Evolutionary conservation across 2,797 vertebrate genomes (phyloP).

Genomic region (Bovichtus diacanthus): DNA sequence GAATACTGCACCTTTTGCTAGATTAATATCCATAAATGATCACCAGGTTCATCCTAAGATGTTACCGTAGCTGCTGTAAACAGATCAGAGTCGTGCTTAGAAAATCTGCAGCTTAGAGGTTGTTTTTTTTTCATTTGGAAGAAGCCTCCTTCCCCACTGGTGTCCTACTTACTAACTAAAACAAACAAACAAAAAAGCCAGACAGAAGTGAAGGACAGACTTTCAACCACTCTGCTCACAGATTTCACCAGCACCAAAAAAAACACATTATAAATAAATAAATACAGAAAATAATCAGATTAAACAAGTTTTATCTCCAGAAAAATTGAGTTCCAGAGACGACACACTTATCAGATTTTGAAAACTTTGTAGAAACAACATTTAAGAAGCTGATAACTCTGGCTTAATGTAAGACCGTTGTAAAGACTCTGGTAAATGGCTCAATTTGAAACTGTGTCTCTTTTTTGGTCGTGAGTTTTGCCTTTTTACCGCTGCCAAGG

Average conservation of each 20-base stretch:
- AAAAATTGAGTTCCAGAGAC: background rate
- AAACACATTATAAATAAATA: too few species aligned
- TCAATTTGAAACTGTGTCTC: background rate
- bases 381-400: background rate
- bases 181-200: background rate
- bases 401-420: background rate
- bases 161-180: background rate
- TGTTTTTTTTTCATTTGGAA: background rate
- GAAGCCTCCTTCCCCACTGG: background rate
- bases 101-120: background rate
- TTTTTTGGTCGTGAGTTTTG: too few species aligned
- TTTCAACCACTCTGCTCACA: background rate
- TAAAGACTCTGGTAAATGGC: background rate
- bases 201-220: background rate
- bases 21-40: conserved; percentile 38
- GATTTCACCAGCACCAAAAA: background rate
- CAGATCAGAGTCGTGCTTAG: background rate
- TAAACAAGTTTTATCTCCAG: background rate
- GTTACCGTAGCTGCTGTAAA: background rate
- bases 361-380: background rate
- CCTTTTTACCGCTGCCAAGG: too few species aligned
- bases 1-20: conserved; percentile 4
- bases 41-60: background rate
- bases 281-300: background rate
- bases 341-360: background rate